Base-by-base conservation (phyloP, 2,797 vertebrate species). In the Rhyacichthys aspro region DNA sequence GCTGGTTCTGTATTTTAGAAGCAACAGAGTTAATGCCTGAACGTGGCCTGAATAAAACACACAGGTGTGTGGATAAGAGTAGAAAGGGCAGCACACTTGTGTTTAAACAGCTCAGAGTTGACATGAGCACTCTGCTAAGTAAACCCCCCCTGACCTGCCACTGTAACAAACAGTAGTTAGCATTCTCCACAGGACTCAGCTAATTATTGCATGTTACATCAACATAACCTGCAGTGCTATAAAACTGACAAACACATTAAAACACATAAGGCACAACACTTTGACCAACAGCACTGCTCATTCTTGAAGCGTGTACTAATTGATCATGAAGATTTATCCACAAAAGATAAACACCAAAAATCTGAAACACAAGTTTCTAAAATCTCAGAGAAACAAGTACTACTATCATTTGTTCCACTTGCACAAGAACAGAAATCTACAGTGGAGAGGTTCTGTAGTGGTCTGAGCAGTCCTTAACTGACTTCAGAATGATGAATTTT, bases 121-220 rank as follows among this genome's bases (percentile, higher is more conserved):
- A 84, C 65, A 74, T 65, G 67, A 78, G 72, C 72, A 67, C 63
- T 63, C 64, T 76, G 72, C 66, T 38, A 60, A 14, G 63, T 70
- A 49, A 60, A 57, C 43, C 60, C 83, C 81, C 85, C 48, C 78
- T 89, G 86, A 91, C 89, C 86, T 39, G 76, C 75, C 68, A 75
- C 45, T 4, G 62, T 72, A 75, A 85, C 79, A 80, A 77, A 72
- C 64, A 60, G 67, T 54, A 80, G 68, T 91, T 88, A 86, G 84
- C 81, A 71, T 81, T 83, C 88, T 81, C 86, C 60, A 49, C 82
- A 65, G 85, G 81, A 76, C 79, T 68, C 78, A 81, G 85, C 83
- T 91, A 89, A 92, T 89, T 90, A 84, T 86, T 82, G 81, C 68
- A 50, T 81, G 85, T 90, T 88, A 84, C 84, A 88, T 82, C 86